These are phyloP conservation scores for Eubucco bourcierii DNA, from an alignment of 2,113 vertebrate species.

Conservation along the genomic window DNA sequence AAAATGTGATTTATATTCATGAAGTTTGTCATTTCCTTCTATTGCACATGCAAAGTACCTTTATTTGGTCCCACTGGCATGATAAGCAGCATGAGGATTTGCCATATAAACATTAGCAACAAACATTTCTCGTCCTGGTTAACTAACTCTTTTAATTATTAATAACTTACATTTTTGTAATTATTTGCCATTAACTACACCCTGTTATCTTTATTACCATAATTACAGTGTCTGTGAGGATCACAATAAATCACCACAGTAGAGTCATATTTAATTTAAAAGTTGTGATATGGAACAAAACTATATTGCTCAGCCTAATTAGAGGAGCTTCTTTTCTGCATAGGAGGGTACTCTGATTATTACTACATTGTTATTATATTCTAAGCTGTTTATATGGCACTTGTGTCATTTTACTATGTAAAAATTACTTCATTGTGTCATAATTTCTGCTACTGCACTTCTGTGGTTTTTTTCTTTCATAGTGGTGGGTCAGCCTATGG, in stretches of 20 bases:
- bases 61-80: neutral
- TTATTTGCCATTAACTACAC: constrained; percentile 16
- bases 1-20: constrained; percentile 57
- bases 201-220: constrained; percentile 15
- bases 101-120: neutral
- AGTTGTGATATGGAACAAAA: neutral
- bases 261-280: constrained; percentile 9
- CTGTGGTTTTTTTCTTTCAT: neutral
- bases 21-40: constrained; percentile 38
- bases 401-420: neutral
- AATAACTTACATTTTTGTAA: constrained; percentile 23
- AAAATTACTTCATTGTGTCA: neutral
- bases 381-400: neutral
- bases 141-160: constrained; percentile 21
- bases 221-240: neutral
- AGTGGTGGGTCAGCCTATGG: neutral
- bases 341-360: neutral
- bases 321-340: neutral
- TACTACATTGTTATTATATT: neutral
- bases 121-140: neutral
- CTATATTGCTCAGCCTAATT: neutral
- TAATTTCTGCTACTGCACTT: neutral
- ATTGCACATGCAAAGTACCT: neutral
- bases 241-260: constrained; percentile 27
- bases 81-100: constrained; percentile 17